Evolutionary conservation across 2,797 vertebrate species (phyloP), one percentile per base, ranked within the genome.

Genomic region (Ctenosaura bakeri): DNA sequence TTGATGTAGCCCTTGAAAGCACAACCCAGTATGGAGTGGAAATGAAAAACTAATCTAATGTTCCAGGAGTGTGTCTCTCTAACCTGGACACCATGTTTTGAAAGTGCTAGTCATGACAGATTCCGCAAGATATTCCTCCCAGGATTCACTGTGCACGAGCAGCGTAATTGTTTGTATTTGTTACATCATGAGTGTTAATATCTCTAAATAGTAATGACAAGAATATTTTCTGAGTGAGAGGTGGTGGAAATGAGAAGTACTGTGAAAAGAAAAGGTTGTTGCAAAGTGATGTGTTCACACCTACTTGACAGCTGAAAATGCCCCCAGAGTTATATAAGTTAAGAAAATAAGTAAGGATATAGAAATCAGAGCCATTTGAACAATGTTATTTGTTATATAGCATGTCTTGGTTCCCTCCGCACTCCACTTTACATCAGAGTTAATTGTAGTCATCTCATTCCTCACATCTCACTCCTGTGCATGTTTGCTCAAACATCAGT

Each of bases 221-320:
- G 35, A 54, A 73, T 18, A 82, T 38, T 16, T 56, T 50, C 13
- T 35, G 80, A 83, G 22, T 42, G 26, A 59, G 38, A 32, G 12
- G 29, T 22, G 24, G 24, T 20, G 8, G 20, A 22, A 29, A 64
- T 13, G 71, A 89, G 52, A 6, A 77, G 85, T 86, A 64, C 14
- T 74, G 71, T 90, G 86, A 20, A 74, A 92, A 71, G 74, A 26
- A 92, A 92, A 91, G 46, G 52, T 46, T 90, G 64, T 87, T 81
- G 42, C 89, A 54, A 16, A 1, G 26, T 88, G 0, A 38, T 84
- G 78, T 83, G 46, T 84, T 91, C 91, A 85, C 79, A 66, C 38
- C 90, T 88, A 13, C 0, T 71, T 1, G 38, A 24, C 3, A 12
- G 69, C 69, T 95, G 54, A 92, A 90, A 92, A 14, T 8, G 22